Conservation (phyloP, 1,140 invertebrate genomes). For the Pinna nobilis region DNA sequence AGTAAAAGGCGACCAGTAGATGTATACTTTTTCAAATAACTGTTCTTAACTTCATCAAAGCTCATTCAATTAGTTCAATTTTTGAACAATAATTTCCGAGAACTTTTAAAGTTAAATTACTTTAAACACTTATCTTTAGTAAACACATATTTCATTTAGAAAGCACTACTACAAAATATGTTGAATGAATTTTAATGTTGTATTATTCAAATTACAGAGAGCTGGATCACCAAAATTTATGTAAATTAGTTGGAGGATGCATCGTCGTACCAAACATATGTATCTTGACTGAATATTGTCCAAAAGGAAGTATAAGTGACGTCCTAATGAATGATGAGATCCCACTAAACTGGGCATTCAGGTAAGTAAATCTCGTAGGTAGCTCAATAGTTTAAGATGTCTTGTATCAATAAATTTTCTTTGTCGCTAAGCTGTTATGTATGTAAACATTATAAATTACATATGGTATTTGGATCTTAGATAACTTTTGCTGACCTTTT, state of each 20-base stretch:
- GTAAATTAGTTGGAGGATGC: constrained; percentile 63
- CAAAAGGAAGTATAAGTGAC: constrained; percentile 65
- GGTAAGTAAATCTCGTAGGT: constrained; percentile 38
- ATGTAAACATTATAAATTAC: neutral
- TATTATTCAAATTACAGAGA: constrained; percentile 52
- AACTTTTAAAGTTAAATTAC: neutral
- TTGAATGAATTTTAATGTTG: neutral
- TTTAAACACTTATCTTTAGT: neutral
- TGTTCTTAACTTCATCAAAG: no score
- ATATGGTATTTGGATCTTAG: neutral
- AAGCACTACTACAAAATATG: neutral
- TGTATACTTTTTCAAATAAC: no score
- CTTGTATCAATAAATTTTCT: neutral
- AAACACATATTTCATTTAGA: neutral
- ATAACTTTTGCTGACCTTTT: neutral
- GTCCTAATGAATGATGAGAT: constrained; percentile 65
- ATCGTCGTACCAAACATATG: constrained; percentile 54
- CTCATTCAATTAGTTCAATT: no score
- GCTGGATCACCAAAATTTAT: constrained; percentile 63
- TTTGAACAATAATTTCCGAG: no score
- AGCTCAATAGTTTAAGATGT: no score
- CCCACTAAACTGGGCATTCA: constrained; percentile 66
- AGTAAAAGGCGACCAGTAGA: no score
- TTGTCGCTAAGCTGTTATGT: neutral
- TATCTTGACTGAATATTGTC: constrained; percentile 63